Evolutionary conservation across 2,888 invertebrate genomes (phyloP).

Genomic region (Zonitis immaculata): DNA sequence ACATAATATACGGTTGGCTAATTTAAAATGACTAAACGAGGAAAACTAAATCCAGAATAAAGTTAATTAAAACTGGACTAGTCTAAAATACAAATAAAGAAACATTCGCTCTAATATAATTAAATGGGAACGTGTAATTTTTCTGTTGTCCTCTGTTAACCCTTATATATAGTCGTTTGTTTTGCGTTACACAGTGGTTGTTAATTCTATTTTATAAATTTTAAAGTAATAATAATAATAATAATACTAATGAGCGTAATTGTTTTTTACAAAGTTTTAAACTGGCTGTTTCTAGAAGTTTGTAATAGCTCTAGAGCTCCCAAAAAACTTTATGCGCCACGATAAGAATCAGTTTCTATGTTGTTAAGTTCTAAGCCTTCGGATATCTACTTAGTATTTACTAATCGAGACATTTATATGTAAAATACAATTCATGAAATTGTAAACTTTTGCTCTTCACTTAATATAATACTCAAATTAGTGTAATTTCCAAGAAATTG

Average conservation of each 20-base stretch:
- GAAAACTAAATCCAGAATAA: neutral
- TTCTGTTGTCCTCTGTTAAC: neutral
- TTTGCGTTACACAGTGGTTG: neutral
- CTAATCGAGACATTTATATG: slow-evolving; percentile 34
- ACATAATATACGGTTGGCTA: neutral
- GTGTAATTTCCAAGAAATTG: slow-evolving; percentile 14
- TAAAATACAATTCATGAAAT: slow-evolving; percentile 30
- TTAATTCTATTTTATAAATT: no score
- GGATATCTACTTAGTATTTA: slow-evolving; percentile 25
- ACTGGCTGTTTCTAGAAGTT: neutral
- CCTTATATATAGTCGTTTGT: neutral
- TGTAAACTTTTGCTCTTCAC: slow-evolving; percentile 22
- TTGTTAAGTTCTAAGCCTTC: slow-evolving; percentile 8
- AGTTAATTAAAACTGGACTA: slow-evolving; percentile 1
- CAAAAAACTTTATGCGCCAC: neutral
- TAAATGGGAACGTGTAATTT: neutral
- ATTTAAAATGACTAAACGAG: neutral
- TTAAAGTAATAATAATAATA: no score
- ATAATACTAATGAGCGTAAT: no score
- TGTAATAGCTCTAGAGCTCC: neutral
- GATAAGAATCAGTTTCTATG: slow-evolving; percentile 17
- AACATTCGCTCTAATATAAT: neutral
- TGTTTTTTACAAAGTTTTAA: neutral
- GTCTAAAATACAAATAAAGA: neutral
- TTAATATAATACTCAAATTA: slow-evolving; percentile 20